phyloP scores from a whole-genome alignment of 2,888 invertebrate genomes.

The Calliopum simillimum region DNA sequence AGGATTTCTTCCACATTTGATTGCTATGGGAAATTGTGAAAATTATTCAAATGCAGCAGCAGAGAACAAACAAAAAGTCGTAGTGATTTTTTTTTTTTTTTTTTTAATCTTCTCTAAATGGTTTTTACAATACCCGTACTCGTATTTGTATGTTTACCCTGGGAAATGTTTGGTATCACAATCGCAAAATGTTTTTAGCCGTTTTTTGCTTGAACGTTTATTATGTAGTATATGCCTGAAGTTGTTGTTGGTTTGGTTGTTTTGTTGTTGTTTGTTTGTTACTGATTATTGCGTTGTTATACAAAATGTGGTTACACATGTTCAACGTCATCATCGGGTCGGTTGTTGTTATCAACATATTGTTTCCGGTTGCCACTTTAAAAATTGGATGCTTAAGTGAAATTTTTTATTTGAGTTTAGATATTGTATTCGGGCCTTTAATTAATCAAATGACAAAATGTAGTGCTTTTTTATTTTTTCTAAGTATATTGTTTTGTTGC shows the following conservation, averaged over 20 bases:
- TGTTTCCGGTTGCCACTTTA: slow-evolving; percentile 31
- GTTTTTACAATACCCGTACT: neutral
- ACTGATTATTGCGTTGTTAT: neutral
- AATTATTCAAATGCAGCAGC: slow-evolving; percentile 27
- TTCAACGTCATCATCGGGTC: neutral
- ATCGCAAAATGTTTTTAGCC: neutral
- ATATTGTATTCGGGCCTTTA: no score
- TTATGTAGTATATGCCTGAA: neutral
- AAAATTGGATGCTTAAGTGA: slow-evolving; percentile 21
- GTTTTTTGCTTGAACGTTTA: neutral
- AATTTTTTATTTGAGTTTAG: no score
- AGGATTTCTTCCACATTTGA: neutral
- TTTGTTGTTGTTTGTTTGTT: slow-evolving; percentile 26
- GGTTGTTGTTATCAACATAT: slow-evolving; percentile 33
- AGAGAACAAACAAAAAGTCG: slow-evolving; percentile 37
- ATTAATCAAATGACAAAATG: no score
- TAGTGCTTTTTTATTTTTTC: no score
- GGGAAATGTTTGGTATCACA: slow-evolving; percentile 5
- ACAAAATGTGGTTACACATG: slow-evolving; percentile 28
- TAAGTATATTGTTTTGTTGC: no score
- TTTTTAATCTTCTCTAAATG: slow-evolving; percentile 24
- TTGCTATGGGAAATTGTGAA: slow-evolving; percentile 28
- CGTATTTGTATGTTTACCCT: slow-evolving; percentile 17
- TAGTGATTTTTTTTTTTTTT: slow-evolving; percentile 40
- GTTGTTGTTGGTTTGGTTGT: slow-evolving; percentile 35